Evolutionary conservation across 2,888 invertebrate genomes (phyloP).

Genomic region (Rhogogaster chlorosoma): DNA sequence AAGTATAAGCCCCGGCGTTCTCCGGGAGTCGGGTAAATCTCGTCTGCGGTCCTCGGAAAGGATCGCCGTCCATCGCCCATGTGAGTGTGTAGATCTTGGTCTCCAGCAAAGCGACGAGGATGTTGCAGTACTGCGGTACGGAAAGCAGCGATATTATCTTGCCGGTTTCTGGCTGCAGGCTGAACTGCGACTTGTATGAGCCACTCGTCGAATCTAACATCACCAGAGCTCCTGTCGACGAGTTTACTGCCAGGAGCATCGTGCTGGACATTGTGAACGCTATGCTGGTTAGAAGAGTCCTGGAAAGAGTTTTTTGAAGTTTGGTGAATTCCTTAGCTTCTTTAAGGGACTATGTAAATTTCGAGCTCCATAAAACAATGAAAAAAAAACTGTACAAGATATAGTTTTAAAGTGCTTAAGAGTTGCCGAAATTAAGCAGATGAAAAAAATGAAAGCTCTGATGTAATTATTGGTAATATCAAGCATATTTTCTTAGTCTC

Average conservation of each 20-base stretch:
- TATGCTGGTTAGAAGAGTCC: conserved; percentile 57
- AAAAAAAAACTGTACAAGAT: too few relatives aligned
- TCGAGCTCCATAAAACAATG: too few relatives aligned
- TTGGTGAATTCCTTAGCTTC: neutral
- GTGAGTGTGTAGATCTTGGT: conserved; percentile 65
- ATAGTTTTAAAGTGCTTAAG: too few relatives aligned
- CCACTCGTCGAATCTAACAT: conserved; percentile 60
- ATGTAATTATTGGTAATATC: too few relatives aligned
- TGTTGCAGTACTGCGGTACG: conserved; percentile 62
- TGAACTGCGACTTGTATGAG: conserved; percentile 66
- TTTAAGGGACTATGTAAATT: too few relatives aligned
- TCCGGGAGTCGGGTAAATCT: conserved; percentile 63
- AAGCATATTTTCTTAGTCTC: too few relatives aligned
- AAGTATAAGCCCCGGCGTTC: conserved; percentile 67
- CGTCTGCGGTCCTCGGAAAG: conserved; percentile 66
- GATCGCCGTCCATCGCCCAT: conserved; percentile 61
- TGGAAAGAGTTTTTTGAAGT: conserved; percentile 35
- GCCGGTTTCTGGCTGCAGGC: conserved; percentile 61
- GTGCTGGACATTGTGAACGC: conserved; percentile 62
- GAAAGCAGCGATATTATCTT: conserved; percentile 68
- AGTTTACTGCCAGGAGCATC: conserved; percentile 69
- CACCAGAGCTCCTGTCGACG: conserved; percentile 65
- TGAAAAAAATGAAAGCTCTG: too few relatives aligned
- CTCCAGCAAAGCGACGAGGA: conserved; percentile 71
- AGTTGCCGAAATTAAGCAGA: too few relatives aligned